Percentiles rank a stretch among this genome's conserved stretches.
Evolutionary conservation across 2,888 invertebrate genomes (phyloP).

Genomic region (Tetranychus truncatus): DNA sequence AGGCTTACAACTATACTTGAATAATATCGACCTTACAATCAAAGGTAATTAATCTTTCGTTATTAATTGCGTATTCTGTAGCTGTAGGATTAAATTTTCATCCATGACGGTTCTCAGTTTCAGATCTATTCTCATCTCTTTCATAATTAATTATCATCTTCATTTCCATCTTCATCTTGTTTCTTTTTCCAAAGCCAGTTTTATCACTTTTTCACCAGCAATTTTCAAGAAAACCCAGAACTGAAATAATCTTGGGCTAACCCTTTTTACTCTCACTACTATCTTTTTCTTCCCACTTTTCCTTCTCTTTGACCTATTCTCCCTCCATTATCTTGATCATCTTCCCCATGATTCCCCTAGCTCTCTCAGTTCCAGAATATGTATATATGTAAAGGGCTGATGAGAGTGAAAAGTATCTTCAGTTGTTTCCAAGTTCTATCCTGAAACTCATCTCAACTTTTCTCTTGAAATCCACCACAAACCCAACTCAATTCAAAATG

Average conservation of each 20-base stretch:
- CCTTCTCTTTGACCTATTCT: neutral
- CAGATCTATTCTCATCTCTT: too few species aligned
- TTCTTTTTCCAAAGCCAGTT: too few species aligned
- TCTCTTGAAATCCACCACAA: neutral
- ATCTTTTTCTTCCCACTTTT: neutral
- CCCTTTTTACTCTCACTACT: neutral
- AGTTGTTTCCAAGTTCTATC: neutral
- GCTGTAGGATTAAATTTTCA: too few species aligned
- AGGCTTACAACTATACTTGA: too few species aligned
- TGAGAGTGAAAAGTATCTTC: neutral
- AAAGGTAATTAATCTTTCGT: too few species aligned
- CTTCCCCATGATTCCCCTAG: neutral
- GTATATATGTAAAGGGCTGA: too few species aligned
- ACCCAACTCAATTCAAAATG: neutral
- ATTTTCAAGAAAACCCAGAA: neutral
- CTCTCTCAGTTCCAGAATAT: neutral
- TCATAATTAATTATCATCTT: too few species aligned
- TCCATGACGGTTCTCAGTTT: too few species aligned
- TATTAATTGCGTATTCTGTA: too few species aligned
- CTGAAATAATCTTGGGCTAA: neutral
- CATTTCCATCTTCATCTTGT: too few species aligned
- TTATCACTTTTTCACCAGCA: neutral
- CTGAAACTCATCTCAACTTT: neutral
- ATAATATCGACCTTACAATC: too few species aligned
- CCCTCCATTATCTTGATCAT: neutral